These are phyloP conservation scores for Archivesica marissinica DNA, from an alignment of 1,140 invertebrate genomes.

Conservation along the genomic window DNA sequence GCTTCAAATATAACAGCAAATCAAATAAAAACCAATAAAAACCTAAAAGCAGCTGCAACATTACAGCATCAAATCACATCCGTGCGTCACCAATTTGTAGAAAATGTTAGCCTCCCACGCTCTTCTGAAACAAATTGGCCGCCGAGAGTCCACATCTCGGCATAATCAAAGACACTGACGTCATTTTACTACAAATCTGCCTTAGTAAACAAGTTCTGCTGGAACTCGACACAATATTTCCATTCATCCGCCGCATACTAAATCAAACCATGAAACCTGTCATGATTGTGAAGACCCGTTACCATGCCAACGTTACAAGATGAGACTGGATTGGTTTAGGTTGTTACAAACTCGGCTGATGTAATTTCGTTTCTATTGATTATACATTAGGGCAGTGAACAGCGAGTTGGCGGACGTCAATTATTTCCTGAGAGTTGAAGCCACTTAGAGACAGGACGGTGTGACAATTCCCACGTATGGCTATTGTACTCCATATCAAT, in stretches of 20 bases:
- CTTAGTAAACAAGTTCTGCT: constrained; percentile 16
- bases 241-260: constrained; percentile 45
- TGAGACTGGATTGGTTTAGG: constrained; percentile 26
- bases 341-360: constrained; percentile 23
- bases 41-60: constrained; percentile 23
- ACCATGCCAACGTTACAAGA: constrained; percentile 33
- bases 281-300: constrained; percentile 15
- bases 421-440: constrained; percentile 15
- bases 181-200: constrained; percentile 38
- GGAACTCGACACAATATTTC: constrained; percentile 2
- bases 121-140: constrained; percentile 5
- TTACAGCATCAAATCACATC: constrained; percentile 14
- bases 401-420: constrained; percentile 28
- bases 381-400: neutral
- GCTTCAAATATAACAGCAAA: neutral
- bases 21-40: constrained; percentile 18
- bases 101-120: constrained; percentile 3
- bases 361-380: constrained; percentile 50
- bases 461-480: constrained; percentile 8
- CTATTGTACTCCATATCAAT: neutral
- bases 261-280: constrained; percentile 30
- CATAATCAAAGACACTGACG: constrained; percentile 6
- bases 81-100: constrained; percentile 23
- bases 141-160: neutral
- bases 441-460: neutral